Percentiles rank a stretch among this genome's conserved stretches.
phyloP scores from a whole-genome alignment of 2,113 vertebrate species.

The Loxodonta africana region DNA sequence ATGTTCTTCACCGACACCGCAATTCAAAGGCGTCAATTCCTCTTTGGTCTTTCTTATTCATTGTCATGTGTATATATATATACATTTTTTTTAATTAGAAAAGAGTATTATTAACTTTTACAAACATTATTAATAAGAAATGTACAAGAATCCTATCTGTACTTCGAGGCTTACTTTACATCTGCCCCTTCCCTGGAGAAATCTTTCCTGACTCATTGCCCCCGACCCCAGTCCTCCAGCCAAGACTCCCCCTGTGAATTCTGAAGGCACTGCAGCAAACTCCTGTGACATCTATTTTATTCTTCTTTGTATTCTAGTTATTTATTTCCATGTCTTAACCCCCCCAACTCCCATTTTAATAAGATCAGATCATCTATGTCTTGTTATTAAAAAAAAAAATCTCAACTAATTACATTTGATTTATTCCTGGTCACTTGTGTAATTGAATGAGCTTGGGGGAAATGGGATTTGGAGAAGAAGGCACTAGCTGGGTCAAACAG shows the following conservation, averaged over 20 bases:
- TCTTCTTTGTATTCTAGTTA: not conserved
- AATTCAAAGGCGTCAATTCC: too few species aligned
- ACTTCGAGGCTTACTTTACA: not conserved
- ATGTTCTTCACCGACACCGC: too few species aligned
- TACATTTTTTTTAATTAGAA: not conserved
- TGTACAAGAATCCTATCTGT: not conserved
- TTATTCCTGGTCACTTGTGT: constrained; percentile 80
- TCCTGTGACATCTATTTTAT: accelerated
- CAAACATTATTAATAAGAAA: not conserved
- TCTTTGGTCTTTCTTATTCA: too few species aligned
- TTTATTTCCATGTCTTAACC: constrained; percentile 17
- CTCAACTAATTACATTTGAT: constrained; percentile 78
- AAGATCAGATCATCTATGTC: constrained; percentile 68
- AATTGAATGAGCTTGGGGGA: constrained; percentile 74
- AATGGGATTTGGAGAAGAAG: constrained; percentile 74
- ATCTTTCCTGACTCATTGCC: accelerated
- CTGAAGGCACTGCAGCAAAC: not conserved
- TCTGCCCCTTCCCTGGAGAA: accelerated
- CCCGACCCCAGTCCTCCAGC: accelerated
- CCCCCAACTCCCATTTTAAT: constrained; percentile 61
- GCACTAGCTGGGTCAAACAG: constrained; percentile 66
- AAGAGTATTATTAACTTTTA: not conserved
- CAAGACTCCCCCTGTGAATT: too few species aligned
- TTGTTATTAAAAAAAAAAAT: constrained; percentile 32
- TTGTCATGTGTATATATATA: too few species aligned